These are phyloP conservation scores for Nemopilema nomurai DNA, from an alignment of 30 jellyfish, hydroid and myxozoan species.

Conservation along the genomic window DNA sequence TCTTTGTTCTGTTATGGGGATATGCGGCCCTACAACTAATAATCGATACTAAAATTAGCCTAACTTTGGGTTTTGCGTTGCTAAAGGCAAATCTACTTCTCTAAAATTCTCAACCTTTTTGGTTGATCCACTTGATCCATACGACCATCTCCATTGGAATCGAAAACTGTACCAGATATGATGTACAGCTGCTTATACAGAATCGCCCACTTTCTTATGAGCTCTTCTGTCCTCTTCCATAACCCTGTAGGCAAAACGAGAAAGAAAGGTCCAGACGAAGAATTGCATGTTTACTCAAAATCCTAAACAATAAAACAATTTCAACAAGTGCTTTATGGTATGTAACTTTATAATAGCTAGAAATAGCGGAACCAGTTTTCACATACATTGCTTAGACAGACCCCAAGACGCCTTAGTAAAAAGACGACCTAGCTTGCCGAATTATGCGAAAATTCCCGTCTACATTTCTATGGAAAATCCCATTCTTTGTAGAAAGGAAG, in stretches of 20 bases:
- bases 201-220: conserved; percentile 44
- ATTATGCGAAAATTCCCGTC: conserved; percentile 37
- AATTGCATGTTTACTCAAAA: not conserved
- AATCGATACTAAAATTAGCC: too few relatives aligned
- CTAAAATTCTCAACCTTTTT: conserved; percentile 18
- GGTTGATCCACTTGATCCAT: conserved; percentile 41
- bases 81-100: not conserved
- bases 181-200: conserved; percentile 38
- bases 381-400: too few relatives aligned
- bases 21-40: too few relatives aligned
- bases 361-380: too few relatives aligned
- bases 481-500: too few relatives aligned
- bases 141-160: conserved; percentile 61
- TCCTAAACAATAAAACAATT: not conserved
- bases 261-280: not conserved
- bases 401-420: too few relatives aligned
- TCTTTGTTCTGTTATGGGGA: too few relatives aligned
- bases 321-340: too few relatives aligned
- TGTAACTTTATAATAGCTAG: too few relatives aligned
- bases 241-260: conserved; percentile 40
- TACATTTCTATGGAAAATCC: too few relatives aligned
- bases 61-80: too few relatives aligned
- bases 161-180: conserved; percentile 78
- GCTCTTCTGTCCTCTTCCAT: conserved; percentile 61
- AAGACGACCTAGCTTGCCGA: too few relatives aligned